phyloP scores from a whole-genome alignment of 2,113 vertebrate species.

The Cephalopholis sonnerati region DNA sequence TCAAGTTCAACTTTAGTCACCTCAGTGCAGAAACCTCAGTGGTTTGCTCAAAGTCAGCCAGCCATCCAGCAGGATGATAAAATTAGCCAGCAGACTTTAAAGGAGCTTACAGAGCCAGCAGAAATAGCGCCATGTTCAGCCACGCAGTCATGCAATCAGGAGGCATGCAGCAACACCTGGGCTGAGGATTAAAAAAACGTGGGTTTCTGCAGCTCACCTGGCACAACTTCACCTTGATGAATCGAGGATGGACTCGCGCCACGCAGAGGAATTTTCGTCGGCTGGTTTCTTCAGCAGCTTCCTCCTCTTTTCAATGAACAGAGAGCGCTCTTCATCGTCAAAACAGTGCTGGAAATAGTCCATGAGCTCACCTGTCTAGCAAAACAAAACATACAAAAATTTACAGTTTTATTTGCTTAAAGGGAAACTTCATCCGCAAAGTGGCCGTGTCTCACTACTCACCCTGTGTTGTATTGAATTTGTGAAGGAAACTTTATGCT shows the following conservation, averaged over 20 bases:
- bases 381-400: not conserved
- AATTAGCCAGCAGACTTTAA: conserved; percentile 60
- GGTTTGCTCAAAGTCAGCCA: not conserved
- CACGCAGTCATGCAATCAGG: conserved; percentile 43
- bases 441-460: too few relatives aligned
- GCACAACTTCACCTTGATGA: conserved; percentile 4
- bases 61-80: conserved; percentile 10
- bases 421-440: too few relatives aligned
- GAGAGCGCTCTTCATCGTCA: not conserved
- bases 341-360: conserved; percentile 1
- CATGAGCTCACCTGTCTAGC: not conserved
- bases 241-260: conserved; percentile 12
- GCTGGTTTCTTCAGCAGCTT: not conserved
- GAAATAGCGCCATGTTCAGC: conserved; percentile 61
- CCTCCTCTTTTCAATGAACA: not conserved
- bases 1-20: conserved; percentile 8
- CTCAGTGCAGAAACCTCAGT: conserved; percentile 13
- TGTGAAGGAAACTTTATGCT: too few relatives aligned
- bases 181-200: conserved; percentile 73
- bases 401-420: too few relatives aligned
- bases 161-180: conserved; percentile 62
- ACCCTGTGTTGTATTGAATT: too few relatives aligned
- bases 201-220: conserved; percentile 43
- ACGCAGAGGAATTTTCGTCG: not conserved
- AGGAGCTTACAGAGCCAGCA: conserved; percentile 69